Percentiles rank a stretch among this genome's conserved stretches.
These are phyloP conservation scores for Sinohyriopsis cumingii DNA, from an alignment of 2,888 invertebrate genomes.

Conservation along the genomic window DNA sequence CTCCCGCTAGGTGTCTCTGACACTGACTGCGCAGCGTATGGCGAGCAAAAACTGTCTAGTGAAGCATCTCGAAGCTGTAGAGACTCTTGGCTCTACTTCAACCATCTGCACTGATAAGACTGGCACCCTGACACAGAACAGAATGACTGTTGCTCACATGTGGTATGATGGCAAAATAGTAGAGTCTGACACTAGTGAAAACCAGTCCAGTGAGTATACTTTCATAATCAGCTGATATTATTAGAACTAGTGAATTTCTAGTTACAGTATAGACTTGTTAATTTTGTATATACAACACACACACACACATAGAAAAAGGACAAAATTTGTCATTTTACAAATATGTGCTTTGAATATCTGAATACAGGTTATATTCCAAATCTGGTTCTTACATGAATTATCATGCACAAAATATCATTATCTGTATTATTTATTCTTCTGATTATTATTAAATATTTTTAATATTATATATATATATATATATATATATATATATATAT, in stretches of 20 bases:
- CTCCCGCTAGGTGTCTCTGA: conserved; percentile 83
- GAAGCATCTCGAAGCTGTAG: conserved; percentile 99
- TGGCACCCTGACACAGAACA: conserved; percentile 97
- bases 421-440: too few species aligned
- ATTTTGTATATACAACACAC: too few species aligned
- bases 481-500: too few species aligned
- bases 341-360: too few species aligned
- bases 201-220: conserved; percentile 83
- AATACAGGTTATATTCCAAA: too few species aligned
- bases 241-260: neutral
- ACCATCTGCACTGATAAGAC: conserved; percentile 99
- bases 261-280: neutral
- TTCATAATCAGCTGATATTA: neutral
- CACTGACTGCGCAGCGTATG: conserved; percentile 99
- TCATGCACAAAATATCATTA: too few species aligned
- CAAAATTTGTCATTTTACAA: too few species aligned
- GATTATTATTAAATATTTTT: too few species aligned
- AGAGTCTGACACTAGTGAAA: conserved; percentile 98
- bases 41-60: conserved; percentile 99
- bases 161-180: conserved; percentile 99
- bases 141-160: conserved; percentile 99
- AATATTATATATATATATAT: too few species aligned
- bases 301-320: too few species aligned
- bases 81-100: conserved; percentile 98
- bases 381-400: too few species aligned